Conservation (phyloP, 2,888 invertebrate species). For the Drosophila barbarae region DNA sequence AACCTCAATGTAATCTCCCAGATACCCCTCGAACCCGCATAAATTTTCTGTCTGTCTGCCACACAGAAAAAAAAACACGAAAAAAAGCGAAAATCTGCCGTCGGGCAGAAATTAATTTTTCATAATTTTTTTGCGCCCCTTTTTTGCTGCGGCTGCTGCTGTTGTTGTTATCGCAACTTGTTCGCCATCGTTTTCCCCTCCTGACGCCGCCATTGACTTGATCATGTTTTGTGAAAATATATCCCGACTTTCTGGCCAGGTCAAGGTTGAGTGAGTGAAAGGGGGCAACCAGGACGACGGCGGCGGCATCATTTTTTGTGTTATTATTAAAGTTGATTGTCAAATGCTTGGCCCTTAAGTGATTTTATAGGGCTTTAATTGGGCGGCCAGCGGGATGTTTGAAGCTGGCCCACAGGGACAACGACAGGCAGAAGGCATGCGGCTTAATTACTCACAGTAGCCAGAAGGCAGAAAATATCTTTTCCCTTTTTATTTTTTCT, state of each 20-base stretch:
- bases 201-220: constrained; percentile 17
- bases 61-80: constrained; percentile 28
- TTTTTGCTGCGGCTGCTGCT: constrained; percentile 32
- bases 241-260: constrained; percentile 46
- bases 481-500: neutral
- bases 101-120: constrained; percentile 73
- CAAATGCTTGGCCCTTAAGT: constrained; percentile 68
- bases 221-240: constrained; percentile 48
- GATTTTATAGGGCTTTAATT: constrained; percentile 72
- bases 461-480: constrained; percentile 36
- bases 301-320: constrained; percentile 36
- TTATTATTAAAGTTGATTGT: constrained; percentile 73
- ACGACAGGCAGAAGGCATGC: constrained; percentile 48
- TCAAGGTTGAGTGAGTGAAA: constrained; percentile 60
- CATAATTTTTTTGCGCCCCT: constrained; percentile 74
- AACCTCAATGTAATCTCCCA: constrained; percentile 40
- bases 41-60: constrained; percentile 60
- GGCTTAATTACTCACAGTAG: constrained; percentile 69
- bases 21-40: constrained; percentile 56
- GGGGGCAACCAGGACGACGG: constrained; percentile 5
- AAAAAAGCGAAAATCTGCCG: constrained; percentile 54
- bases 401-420: constrained; percentile 45
- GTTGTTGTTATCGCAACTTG: constrained; percentile 71
- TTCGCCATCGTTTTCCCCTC: constrained; percentile 46
- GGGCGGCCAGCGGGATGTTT: constrained; percentile 50